Percentiles rank a stretch among this genome's conserved stretches.
Conservation (phyloP, 2,888 invertebrate species). For the Tinea pellionella region DNA sequence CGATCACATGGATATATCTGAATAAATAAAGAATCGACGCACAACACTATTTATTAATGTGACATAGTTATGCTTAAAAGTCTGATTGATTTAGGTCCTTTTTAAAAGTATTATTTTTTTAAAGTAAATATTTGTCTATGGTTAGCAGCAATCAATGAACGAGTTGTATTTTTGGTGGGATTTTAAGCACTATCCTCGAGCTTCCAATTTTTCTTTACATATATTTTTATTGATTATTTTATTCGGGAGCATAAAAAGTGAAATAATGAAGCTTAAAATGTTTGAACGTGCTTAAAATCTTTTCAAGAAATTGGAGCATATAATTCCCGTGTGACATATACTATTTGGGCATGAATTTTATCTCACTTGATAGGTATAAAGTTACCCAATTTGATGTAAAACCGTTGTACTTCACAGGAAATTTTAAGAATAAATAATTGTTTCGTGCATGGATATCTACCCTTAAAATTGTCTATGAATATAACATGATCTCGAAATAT, state of each 20-base stretch:
- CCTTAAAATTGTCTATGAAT: no score
- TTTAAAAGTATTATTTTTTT: neutral
- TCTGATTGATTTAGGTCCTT: conserved; percentile 8
- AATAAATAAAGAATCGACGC: neutral
- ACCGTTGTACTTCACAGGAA: no score
- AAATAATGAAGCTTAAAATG: neutral
- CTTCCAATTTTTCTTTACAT: neutral
- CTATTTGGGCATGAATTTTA: no score
- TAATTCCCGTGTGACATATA: neutral
- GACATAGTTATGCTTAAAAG: conserved; percentile 8
- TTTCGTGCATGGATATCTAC: no score
- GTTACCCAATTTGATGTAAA: no score
- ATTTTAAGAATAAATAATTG: no score
- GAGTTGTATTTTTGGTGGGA: neutral
- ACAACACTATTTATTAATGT: neutral
- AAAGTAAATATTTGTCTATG: neutral
- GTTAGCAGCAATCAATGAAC: neutral
- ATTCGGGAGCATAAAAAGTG: no score
- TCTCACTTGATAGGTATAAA: no score
- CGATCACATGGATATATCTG: no score
- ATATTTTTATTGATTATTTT: neutral
- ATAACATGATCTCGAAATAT: no score
- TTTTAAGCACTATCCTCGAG: neutral
- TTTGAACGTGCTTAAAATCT: neutral
- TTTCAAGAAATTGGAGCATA: neutral